Conservation (phyloP, 92 coral and sea anemone genomes). For the Ricordea florida region DNA sequence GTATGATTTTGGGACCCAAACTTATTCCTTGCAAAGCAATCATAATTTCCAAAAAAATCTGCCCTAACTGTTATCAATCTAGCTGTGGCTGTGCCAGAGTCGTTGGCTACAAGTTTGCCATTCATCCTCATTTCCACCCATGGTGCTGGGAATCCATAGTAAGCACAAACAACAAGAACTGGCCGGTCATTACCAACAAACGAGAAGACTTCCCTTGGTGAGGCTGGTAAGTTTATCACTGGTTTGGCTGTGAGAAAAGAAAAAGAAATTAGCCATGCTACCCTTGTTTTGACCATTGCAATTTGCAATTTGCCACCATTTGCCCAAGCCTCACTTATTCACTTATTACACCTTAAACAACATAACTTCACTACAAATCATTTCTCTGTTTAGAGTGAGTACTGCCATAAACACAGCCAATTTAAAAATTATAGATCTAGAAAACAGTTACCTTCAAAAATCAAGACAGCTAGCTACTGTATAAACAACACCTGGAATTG, state of each 20-base stretch:
- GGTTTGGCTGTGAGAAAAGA: slow-evolving; percentile 42
- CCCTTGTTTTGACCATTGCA: too few relatives aligned
- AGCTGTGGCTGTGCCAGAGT: slow-evolving; percentile 38
- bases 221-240: slow-evolving; percentile 15
- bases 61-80: slow-evolving; percentile 49
- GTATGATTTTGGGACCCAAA: slow-evolving; percentile 51
- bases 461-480: too few relatives aligned
- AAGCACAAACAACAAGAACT: slow-evolving; percentile 46
- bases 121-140: slow-evolving; percentile 45
- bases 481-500: too few relatives aligned
- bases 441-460: too few relatives aligned
- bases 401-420: too few relatives aligned
- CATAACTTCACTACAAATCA: too few relatives aligned
- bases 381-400: too few relatives aligned
- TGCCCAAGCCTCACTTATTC: too few relatives aligned
- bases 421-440: too few relatives aligned
- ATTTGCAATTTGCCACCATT: too few relatives aligned
- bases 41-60: slow-evolving; percentile 52
- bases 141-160: slow-evolving; percentile 42
- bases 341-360: too few relatives aligned
- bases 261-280: too few relatives aligned
- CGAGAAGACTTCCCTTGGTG: slow-evolving; percentile 47
- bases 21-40: slow-evolving; percentile 50
- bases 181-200: slow-evolving; percentile 58
- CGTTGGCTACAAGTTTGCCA: slow-evolving; percentile 53